Base-by-base conservation (phyloP, 92 coral and sea anemone genomes). In the Epizoanthus fatuus region DNA sequence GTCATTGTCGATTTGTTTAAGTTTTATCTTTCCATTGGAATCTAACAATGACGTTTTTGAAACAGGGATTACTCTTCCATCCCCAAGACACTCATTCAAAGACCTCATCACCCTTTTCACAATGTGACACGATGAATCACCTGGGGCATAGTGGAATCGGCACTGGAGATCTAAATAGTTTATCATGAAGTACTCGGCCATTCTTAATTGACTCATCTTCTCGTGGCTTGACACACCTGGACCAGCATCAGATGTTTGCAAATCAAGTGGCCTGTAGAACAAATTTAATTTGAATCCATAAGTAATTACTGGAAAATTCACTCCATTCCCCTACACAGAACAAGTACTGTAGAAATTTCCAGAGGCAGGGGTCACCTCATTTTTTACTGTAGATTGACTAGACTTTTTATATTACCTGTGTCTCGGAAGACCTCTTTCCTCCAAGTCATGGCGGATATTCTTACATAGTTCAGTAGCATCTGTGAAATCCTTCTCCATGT, bases 181-280 rank as follows among this genome's bases (percentile, higher is more conserved):
- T 4, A 87, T 80, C 86, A 87, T 80, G 56, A 87, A 87, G 35
- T 73, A 69, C 52, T 87, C 91, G 3, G 91, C 80, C 80, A 87
- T 72, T 51, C 91, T 37, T 49, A 80, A 35, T 65, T 87, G 90
- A 7, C 74, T 38, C 81, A 87, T 87, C 7, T 69, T 29, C 38
- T 87, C 90, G 53, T 86, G 90, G 3, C 73, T 79, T 12, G 90
- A 86, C 56, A 86, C 90, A 12, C 90, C 90, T 6, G 91, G 91
- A 32, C 86, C 86, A 80, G 91, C 91, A 74, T 87, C 25, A 22
- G 25, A 22, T 22, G 25, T 22, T 22, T 22, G 25, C 25, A 22
- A 22, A 22, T 22, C 25, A 22, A 22, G 25, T 22, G 25, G 25
- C 25, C 25, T 22, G 25, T 22, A 22, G 25, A 22, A 22, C 25